Conservation (phyloP, 2,113 vertebrate genomes). For the Pleuronectes platessa region DNA sequence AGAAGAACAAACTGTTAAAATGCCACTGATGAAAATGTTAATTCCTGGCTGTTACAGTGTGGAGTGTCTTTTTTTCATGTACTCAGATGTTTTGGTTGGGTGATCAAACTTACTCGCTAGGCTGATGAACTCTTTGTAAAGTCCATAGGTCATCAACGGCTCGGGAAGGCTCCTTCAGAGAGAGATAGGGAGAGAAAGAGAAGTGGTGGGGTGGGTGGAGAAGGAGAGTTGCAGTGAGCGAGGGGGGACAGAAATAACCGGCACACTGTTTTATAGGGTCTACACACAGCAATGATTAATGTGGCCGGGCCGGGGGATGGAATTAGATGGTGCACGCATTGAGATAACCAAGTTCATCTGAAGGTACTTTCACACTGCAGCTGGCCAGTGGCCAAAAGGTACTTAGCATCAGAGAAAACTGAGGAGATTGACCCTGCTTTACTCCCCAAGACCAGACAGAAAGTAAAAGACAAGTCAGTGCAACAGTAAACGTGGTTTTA, state of each 20-base stretch:
- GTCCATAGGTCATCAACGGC: slow-evolving; percentile 95
- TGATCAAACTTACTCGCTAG: slow-evolving; percentile 89
- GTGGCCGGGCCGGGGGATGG: slow-evolving; percentile 70
- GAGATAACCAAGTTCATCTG: slow-evolving; percentile 83
- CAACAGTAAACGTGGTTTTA: slow-evolving; percentile 11
- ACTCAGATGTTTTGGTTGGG: slow-evolving; percentile 2
- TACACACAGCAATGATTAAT: slow-evolving; percentile 81
- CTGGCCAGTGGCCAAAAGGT: slow-evolving; percentile 68
- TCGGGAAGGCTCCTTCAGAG: slow-evolving; percentile 93
- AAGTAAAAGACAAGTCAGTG: slow-evolving; percentile 27
- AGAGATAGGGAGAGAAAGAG: slow-evolving; percentile 39
- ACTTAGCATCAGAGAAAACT: slow-evolving; percentile 70
- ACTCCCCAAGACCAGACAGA: slow-evolving; percentile 40
- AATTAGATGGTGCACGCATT: slow-evolving; percentile 75
- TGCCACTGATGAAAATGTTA: no score
- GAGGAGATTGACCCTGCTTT: slow-evolving; percentile 56
- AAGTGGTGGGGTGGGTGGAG: slow-evolving; percentile 6
- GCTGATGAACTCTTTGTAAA: slow-evolving; percentile 95
- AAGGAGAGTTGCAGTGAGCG: slow-evolving; percentile 62
- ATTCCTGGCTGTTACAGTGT: neutral
- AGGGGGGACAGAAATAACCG: slow-evolving; percentile 72
- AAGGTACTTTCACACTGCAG: slow-evolving; percentile 78
- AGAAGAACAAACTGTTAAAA: slow-evolving; percentile 6
- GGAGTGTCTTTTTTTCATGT: slow-evolving; percentile 1
- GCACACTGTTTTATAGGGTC: slow-evolving; percentile 77